Evolutionary conservation across 2,113 vertebrate species (phyloP), one percentile per base, ranked within the genome.

Genomic region (Centropus unirufus): DNA sequence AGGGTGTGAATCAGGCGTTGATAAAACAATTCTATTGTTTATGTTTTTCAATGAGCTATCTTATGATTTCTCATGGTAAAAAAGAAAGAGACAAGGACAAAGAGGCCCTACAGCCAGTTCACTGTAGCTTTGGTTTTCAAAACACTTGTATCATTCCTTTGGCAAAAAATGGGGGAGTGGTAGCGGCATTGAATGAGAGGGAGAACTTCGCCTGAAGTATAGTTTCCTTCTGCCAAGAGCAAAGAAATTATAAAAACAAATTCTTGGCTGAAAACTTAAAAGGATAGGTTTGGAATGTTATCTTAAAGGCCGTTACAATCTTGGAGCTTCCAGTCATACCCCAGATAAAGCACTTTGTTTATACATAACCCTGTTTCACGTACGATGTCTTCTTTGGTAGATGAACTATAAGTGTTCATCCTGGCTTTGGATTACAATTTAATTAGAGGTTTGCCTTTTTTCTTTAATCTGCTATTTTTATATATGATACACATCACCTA

Each of bases 221-320:
- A 90, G 89, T 83, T 94, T 96, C 88, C 88, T 84, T 96, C 96
- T 96, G 96, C 97, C 98, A 98, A 96, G 88, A 96, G 93, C 93
- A 95, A 97, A 97, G 97, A 97, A 97, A 98, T 97, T 96, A 92
- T 89, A 95, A 98, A 98, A 98, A 98, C 97, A 98, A 98, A 97
- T 98, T 98, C 97, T 98, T 98, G 98, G 98, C 97, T 94, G 86
- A 67, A 96, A 97, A 97, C 93, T 95, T 98, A 49, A 98, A 98
- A 98, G 98, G 97, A 89, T 97, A 96, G 97, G 96, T 98, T 97
- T 97, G 98, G 98, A 98, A 98, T 98, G 98, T 98, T 98, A 98
- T 98, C 97, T 98, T 97, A 96, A 97, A 97, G 97, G 93, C 96
- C 88, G 64, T 89, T 97, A 93, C 95, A 97, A 96, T 97, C 96